These are phyloP conservation scores for Tricholauxania praeusta DNA, from an alignment of 2,888 invertebrate species.

Conservation along the genomic window DNA sequence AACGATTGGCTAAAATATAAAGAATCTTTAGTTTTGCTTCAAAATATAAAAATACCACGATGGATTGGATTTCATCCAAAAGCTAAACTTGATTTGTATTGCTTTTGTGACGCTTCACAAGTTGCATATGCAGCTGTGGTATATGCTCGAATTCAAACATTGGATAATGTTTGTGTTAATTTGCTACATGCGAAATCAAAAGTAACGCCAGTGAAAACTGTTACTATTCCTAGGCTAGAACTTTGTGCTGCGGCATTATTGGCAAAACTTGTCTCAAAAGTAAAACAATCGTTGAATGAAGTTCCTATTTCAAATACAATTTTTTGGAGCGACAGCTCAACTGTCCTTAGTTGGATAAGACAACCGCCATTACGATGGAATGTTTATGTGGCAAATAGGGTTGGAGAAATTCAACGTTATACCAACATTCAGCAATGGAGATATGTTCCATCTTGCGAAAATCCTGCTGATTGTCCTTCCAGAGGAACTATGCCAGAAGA, in stretches of 20 bases:
- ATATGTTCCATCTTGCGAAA: slow-evolving; percentile 7
- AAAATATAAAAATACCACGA: slow-evolving; percentile 27
- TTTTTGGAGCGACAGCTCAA: slow-evolving; percentile 38
- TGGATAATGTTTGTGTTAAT: slow-evolving; percentile 21
- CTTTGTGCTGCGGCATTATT: slow-evolving; percentile 33
- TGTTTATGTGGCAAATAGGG: slow-evolving; percentile 25
- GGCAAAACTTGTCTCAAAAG: background rate
- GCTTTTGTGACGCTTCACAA: slow-evolving; percentile 40
- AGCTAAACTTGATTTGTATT: slow-evolving; percentile 17
- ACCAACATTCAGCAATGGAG: slow-evolving; percentile 8
- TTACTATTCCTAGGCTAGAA: slow-evolving; percentile 31
- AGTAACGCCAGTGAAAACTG: slow-evolving; percentile 32
- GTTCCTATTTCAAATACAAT: slow-evolving; percentile 2
- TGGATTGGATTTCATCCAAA: slow-evolving; percentile 14
- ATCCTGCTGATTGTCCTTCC: slow-evolving; percentile 11
- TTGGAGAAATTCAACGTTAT: slow-evolving; percentile 23
- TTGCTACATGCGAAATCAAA: slow-evolving; percentile 38
- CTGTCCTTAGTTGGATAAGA: slow-evolving; percentile 35
- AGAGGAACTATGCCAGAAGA: slow-evolving; percentile 10
- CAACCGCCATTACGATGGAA: slow-evolving; percentile 31
- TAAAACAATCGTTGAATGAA: slow-evolving; percentile 14
- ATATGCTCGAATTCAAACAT: slow-evolving; percentile 17
- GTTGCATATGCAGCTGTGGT: slow-evolving; percentile 32
- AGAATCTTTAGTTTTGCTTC: background rate
- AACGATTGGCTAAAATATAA: slow-evolving; percentile 26